A percentile compares a stretch with the other conserved stretches of the same genome.
Evolutionary conservation across 1,140 invertebrate genomes (phyloP).

Genomic region (Penaeus indicus): DNA sequence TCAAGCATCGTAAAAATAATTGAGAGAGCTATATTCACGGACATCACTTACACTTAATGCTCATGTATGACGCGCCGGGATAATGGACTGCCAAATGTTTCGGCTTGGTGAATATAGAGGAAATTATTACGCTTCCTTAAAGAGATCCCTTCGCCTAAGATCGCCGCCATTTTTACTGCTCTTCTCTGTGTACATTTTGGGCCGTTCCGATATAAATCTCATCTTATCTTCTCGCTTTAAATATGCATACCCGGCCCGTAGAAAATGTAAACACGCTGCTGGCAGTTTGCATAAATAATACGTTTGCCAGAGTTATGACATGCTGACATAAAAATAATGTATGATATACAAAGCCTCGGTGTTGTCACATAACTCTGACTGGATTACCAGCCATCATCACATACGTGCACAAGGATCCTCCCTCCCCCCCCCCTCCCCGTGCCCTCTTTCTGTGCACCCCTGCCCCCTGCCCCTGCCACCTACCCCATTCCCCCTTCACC

Average conservation of each 20-base stretch:
- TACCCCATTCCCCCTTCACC: background rate
- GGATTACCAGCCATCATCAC: constrained; percentile 59
- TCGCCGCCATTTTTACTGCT: background rate
- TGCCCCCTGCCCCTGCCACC: background rate
- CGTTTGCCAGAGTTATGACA: constrained; percentile 38
- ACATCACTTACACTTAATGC: constrained; percentile 57
- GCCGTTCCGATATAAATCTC: background rate
- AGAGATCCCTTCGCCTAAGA: constrained; percentile 20
- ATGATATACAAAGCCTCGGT: constrained; percentile 56
- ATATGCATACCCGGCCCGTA: too few species aligned
- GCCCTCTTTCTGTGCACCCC: background rate
- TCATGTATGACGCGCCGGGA: constrained; percentile 38
- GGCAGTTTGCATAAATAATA: constrained; percentile 27
- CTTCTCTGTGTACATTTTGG: background rate
- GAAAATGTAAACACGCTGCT: too few species aligned
- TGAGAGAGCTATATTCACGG: constrained; percentile 58
- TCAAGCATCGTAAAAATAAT: constrained; percentile 63
- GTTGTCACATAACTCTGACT: constrained; percentile 49
- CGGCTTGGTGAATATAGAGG: constrained; percentile 57
- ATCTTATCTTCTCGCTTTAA: background rate
- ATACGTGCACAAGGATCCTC: background rate
- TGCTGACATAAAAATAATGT: constrained; percentile 57
- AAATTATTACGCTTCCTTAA: constrained; percentile 59
- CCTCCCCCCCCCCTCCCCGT: background rate
- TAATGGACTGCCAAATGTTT: constrained; percentile 61